phyloP scores from a whole-genome alignment of 2,888 invertebrate species.

The Troides aeacus region DNA sequence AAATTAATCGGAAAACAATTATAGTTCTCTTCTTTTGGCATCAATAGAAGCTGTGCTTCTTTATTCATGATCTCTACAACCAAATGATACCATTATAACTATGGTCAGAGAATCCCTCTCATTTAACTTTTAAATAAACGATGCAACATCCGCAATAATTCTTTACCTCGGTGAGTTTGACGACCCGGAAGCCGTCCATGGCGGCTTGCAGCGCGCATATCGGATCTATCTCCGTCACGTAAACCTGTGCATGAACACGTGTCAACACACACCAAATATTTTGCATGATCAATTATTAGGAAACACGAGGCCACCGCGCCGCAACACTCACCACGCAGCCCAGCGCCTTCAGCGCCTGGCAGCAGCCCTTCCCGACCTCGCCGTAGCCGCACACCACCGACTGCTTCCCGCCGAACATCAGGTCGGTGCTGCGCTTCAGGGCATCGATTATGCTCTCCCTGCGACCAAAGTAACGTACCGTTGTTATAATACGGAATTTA shows the following conservation, averaged over 20 bases:
- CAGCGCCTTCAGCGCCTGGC: slow-evolving; percentile 95
- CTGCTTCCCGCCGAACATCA: slow-evolving; percentile 99
- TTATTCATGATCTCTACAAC: too few species aligned
- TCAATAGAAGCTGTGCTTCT: too few species aligned
- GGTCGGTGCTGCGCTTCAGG: slow-evolving; percentile 93
- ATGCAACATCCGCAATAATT: too few species aligned
- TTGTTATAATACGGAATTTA: too few species aligned
- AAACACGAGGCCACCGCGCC: background rate
- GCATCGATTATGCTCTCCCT: slow-evolving; percentile 81
- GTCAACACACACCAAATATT: background rate
- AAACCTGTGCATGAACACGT: slow-evolving; percentile 58
- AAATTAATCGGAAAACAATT: too few species aligned
- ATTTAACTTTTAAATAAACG: too few species aligned
- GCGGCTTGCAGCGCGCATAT: slow-evolving; percentile 98
- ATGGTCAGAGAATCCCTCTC: too few species aligned
- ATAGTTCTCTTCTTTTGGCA: too few species aligned
- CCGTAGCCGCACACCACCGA: slow-evolving; percentile 98
- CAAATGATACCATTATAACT: too few species aligned
- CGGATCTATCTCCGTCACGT: slow-evolving; percentile 96
- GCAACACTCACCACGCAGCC: slow-evolving; percentile 91
- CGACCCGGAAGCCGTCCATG: slow-evolving; percentile 98
- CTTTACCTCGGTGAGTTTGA: slow-evolving; percentile 93
- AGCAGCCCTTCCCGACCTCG: slow-evolving; percentile 98
- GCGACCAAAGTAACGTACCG: slow-evolving; percentile 30
- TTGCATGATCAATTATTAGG: too few species aligned